phyloP scores from a whole-genome alignment of 2,113 vertebrate genomes.

The Tetrax tetrax region DNA sequence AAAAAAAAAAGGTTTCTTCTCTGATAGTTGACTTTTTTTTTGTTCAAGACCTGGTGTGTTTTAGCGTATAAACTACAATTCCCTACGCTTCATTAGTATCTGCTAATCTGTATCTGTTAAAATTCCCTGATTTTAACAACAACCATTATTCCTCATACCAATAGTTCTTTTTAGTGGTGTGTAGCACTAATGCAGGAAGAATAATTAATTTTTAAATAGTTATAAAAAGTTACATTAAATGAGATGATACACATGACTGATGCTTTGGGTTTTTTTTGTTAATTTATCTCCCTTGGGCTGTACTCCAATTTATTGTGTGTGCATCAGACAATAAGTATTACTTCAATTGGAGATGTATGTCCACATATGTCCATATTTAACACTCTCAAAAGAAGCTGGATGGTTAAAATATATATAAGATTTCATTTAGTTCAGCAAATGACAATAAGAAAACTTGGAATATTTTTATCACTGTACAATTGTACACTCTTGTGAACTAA shows the following conservation, averaged over 20 bases:
- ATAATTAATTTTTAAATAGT: neutral
- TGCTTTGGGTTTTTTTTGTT: too few relatives aligned
- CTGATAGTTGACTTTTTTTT: neutral
- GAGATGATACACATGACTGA: neutral
- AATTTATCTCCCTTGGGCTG: neutral
- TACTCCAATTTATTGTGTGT: neutral
- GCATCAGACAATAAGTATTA: neutral
- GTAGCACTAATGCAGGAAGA: neutral
- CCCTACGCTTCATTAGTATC: neutral
- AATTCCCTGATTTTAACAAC: neutral
- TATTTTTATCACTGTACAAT: neutral
- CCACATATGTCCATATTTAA: neutral
- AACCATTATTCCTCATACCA: neutral
- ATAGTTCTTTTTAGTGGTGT: neutral
- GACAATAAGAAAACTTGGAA: neutral
- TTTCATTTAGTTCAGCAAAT: neutral
- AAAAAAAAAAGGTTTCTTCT: neutral
- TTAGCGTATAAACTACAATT: neutral
- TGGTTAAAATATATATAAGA: neutral
- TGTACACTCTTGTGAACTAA: neutral
- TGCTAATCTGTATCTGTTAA: neutral
- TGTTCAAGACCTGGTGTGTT: neutral
- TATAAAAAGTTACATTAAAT: neutral
- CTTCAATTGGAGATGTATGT: neutral
- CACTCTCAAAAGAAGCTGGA: neutral